phyloP scores from a whole-genome alignment of 2,113 vertebrate species.

The Colaptes auratus region DNA sequence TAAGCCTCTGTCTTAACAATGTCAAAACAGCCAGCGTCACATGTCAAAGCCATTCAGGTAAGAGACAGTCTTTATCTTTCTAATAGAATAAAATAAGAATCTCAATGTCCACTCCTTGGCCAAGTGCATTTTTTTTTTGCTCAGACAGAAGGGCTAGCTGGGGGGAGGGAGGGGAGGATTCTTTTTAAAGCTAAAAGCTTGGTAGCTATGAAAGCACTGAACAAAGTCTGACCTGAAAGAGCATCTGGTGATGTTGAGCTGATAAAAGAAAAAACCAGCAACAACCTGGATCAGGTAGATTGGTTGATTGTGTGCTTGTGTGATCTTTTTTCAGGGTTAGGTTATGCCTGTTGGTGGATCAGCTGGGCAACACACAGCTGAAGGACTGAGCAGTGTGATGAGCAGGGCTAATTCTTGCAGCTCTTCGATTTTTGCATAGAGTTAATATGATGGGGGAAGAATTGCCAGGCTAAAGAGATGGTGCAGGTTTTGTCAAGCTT shows the following conservation, averaged over 20 bases:
- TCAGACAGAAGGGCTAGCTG: not conserved
- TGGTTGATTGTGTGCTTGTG: not conserved
- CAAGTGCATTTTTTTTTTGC: not conserved
- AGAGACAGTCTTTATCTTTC: slow-evolving; percentile 73
- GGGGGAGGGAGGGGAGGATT: not conserved
- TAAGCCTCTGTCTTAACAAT: slow-evolving; percentile 80
- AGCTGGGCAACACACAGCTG: not conserved
- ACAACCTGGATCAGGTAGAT: not conserved
- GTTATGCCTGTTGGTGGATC: not conserved
- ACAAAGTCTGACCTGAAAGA: not conserved
- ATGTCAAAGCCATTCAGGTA: slow-evolving; percentile 98
- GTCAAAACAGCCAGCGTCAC: slow-evolving; percentile 94
- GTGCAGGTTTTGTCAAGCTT: not conserved
- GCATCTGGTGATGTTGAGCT: not conserved
- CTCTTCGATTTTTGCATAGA: not conserved
- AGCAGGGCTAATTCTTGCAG: not conserved
- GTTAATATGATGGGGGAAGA: not conserved
- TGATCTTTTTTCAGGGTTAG: not conserved
- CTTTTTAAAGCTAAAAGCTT: slow-evolving; percentile 15
- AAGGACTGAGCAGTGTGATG: not conserved
- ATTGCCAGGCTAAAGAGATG: not conserved
- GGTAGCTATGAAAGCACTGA: not conserved
- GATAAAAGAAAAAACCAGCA: not conserved
- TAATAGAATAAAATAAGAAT: slow-evolving; percentile 20
- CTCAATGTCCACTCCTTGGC: not conserved